Base-by-base conservation (phyloP, 2,888 invertebrate species). In the Drosophila nr. medialis region DNA sequence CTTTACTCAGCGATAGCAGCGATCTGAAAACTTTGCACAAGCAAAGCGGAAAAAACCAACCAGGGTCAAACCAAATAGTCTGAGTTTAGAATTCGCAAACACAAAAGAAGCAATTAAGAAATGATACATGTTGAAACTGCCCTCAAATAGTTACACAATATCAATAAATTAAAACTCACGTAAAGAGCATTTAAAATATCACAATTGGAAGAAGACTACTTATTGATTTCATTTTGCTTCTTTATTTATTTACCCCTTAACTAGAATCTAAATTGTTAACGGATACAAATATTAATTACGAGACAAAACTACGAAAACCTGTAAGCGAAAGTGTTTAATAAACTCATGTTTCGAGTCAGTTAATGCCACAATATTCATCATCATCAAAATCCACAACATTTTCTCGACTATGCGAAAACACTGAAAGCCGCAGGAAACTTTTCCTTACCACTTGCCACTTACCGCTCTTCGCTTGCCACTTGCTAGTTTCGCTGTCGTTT, bases 401-500 rank as follows among this genome's bases (percentile, higher is more conserved):
- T 42, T n/a, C 51, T 10, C 21, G 51, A 56, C 38, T 50, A 4
- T 71, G 64, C 61, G 48, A 51, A 51, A 75, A 62, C 58, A 60
- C 69, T 40, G 29, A 54, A 48, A 50, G 50, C 73, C 48, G 36
- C 27, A 32, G 42, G 36, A 45, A 61, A 67, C 54, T 59, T 66
- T 48, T 49, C 7, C 68, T 38, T 54, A 66, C 65, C 53, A 32
- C 45, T 49, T 64, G 34, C 64, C 60, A 29, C 49, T 63, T 63
- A n/a, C 66, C 56, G 58, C 69, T 74, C 68, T 55, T 42, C 48
- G 40, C 64, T 71, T 48, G 83, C 65, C 63, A 75, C 81, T 77
- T 79, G 53, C 69, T 29, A 55, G 55, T 64, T 67, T 70, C 64
- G 63, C 59, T 82, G 53, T 83, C 83, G 83, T 77, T 62, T 65